phyloP scores from a whole-genome alignment of 2,888 invertebrate species.

The Belgica antarctica region DNA sequence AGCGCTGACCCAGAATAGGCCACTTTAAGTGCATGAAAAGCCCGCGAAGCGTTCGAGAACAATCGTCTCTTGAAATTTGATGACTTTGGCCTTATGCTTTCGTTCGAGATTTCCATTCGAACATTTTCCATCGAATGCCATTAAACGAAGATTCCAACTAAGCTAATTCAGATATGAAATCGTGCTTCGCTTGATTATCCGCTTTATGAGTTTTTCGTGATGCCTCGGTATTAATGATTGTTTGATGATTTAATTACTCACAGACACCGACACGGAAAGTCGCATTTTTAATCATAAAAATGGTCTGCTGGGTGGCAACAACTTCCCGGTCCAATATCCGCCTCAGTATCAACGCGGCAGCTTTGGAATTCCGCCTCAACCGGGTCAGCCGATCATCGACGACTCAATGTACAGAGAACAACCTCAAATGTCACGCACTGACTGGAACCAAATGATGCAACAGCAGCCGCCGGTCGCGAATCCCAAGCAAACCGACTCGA shows the following conservation, averaged over 20 bases:
- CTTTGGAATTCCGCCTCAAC: constrained; percentile 47
- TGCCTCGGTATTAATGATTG: too few relatives aligned
- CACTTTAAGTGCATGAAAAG: too few relatives aligned
- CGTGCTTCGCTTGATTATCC: too few relatives aligned
- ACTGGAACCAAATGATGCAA: constrained; percentile 40
- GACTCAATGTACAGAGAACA: constrained; percentile 39
- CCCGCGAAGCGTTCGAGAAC: too few relatives aligned
- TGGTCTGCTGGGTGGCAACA: constrained; percentile 60
- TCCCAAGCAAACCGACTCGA: constrained; percentile 29
- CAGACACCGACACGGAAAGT: constrained; percentile 58
- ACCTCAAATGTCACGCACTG: constrained; percentile 43
- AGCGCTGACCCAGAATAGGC: too few relatives aligned
- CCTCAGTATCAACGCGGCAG: constrained; percentile 48
- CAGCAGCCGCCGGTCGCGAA: constrained; percentile 40
- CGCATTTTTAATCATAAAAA: constrained; percentile 73
- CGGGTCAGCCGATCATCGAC: constrained; percentile 35
- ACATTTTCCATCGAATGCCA: too few relatives aligned
- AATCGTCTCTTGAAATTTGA: too few relatives aligned
- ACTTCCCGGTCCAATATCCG: constrained; percentile 27
- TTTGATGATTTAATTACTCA: not conserved
- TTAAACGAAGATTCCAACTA: too few relatives aligned
- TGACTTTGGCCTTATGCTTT: too few relatives aligned
- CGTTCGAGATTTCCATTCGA: too few relatives aligned
- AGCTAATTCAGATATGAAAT: too few relatives aligned
- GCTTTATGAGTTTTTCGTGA: too few relatives aligned